Evolutionary conservation across 2,113 vertebrate species (phyloP).

Genomic region (Procavia capensis): DNA sequence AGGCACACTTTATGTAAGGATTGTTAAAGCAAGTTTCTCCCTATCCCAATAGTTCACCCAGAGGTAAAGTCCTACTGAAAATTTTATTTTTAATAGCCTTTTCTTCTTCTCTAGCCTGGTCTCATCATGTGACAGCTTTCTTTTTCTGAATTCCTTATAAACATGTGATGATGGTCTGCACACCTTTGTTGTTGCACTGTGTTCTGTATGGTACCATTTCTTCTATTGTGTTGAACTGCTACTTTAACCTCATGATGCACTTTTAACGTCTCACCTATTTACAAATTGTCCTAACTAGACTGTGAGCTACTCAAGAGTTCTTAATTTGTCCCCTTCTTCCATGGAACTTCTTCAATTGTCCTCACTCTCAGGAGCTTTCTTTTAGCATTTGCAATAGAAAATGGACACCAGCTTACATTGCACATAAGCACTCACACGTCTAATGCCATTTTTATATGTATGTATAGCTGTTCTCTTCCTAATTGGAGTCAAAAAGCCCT

Average conservation of each 20-base stretch:
- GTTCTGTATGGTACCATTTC: neutral
- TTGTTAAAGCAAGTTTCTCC: constrained; percentile 38
- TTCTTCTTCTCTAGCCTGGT: constrained; percentile 3
- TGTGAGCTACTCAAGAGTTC: neutral
- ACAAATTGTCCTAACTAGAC: constrained; percentile 38
- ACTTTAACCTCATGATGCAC: neutral
- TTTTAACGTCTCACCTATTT: constrained; percentile 39
- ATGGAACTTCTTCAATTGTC: neutral
- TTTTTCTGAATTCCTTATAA: neutral
- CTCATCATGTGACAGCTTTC: neutral
- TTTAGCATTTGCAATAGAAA: constrained; percentile 30
- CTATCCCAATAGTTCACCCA: neutral
- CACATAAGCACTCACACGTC: neutral
- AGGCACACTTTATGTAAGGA: neutral
- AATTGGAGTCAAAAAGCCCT: neutral
- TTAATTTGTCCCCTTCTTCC: neutral
- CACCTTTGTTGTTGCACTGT: neutral
- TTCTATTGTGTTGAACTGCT: constrained; percentile 20
- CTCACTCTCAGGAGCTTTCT: constrained; percentile 5
- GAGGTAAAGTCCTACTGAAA: constrained; percentile 14
- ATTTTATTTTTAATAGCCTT: constrained; percentile 32
- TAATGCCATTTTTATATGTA: neutral
- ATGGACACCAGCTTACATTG: neutral
- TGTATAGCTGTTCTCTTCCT: neutral
- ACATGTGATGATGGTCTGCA: neutral